Evolutionary conservation across 2,888 invertebrate genomes (phyloP), one percentile per base, ranked within the genome.

Genomic region (Amblyjoppa proteus): DNA sequence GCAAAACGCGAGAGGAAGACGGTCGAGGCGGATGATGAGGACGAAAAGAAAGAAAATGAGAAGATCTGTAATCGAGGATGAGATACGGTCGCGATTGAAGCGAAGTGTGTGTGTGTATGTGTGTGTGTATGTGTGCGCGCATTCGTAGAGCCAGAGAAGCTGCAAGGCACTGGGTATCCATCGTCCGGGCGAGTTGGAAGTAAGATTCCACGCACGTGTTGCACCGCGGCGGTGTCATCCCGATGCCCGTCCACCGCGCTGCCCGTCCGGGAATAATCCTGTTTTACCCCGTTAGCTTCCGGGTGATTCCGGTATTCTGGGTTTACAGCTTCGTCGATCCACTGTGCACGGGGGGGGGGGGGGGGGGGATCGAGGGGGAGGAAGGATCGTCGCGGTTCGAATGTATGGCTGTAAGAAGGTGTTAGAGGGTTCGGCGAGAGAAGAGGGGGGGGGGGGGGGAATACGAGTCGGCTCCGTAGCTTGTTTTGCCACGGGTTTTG

Each of bases 271-370:
- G 77, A 34, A 78, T 83, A 80, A 83, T 83, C 83, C 81, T 80
- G 70, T 83, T 83, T 83, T 64, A 7, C 81, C 77, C 85, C 85
- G 85, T 86, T 86, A 86, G 74, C 85, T 86, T 86, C 85, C 85
- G 85, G 85, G 85, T 86, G 83, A 86, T 83, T 86, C 85, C 85
- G 83, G 85, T 86, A 83, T 81, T 83, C 81, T 51, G 81, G 80
- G 77, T 86, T 80, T 83, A 86, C 83, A 86, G 83, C 83, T 83
- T 77, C 80, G 74, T 77, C 77, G 83, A 83, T 83, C 68, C 71
- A 66, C 81, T 76, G 64, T 70, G 73, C n/a, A 41, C 28, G 51
- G 11, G 2, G 7, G 9, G 31, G 49, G 51, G 11, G 2, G 7
- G 9, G 31, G 49, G 7, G 7, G 38, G 31, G 1, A 9, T 6